Conservation (phyloP, 2,888 invertebrate species). For the Spatulosminthurus flaviceps region DNA sequence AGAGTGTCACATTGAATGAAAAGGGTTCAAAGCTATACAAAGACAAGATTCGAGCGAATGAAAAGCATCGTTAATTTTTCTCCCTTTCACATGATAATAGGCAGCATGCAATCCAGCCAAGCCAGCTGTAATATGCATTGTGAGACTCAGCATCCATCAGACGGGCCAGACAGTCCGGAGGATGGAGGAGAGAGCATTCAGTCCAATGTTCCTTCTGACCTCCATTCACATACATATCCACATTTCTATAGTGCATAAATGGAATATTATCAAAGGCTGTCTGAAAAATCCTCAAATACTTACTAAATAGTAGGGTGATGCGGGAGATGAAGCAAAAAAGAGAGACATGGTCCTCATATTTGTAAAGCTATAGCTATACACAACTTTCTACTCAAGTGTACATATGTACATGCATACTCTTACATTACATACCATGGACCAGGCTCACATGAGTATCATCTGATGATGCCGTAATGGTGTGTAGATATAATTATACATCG, state of each 20-base stretch:
- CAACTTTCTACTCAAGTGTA: neutral
- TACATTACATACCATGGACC: neutral
- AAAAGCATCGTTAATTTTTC: constrained; percentile 60
- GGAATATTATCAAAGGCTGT: constrained; percentile 9
- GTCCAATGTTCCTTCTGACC: constrained; percentile 23
- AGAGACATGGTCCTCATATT: neutral
- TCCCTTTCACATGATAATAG: constrained; percentile 56
- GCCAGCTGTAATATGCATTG: constrained; percentile 34
- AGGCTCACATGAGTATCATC: neutral
- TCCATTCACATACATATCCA: constrained; percentile 22
- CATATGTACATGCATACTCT: neutral
- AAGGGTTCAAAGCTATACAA: constrained; percentile 46
- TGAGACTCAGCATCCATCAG: constrained; percentile 30
- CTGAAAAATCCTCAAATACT: constrained; percentile 2
- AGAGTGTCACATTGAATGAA: constrained; percentile 50
- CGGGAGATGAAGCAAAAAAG: neutral
- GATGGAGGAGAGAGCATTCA: constrained; percentile 29
- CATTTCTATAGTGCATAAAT: neutral
- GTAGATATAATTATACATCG: neutral
- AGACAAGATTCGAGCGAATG: constrained; percentile 53
- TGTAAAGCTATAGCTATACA: no score
- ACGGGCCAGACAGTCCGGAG: constrained; percentile 3
- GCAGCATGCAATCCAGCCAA: constrained; percentile 18
- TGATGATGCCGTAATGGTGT: neutral
- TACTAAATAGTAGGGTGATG: constrained; percentile 5